Evolutionary conservation across 2,888 invertebrate genomes (phyloP).

Genomic region (Blastobasis lacticolella): DNA sequence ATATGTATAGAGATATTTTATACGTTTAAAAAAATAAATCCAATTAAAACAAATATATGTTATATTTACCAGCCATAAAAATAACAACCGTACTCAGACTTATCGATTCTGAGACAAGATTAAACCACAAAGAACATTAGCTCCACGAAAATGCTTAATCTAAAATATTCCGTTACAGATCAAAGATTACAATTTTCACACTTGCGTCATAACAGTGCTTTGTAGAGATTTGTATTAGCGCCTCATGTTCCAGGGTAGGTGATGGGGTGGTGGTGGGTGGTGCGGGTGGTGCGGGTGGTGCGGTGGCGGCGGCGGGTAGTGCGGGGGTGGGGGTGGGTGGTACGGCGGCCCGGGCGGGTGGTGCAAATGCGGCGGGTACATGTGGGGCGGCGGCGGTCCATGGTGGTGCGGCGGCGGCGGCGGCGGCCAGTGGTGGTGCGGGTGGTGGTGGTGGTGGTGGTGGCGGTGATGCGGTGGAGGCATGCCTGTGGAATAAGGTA

Average conservation of each 20-base stretch:
- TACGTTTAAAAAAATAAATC: background rate
- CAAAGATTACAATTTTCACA: too few relatives aligned
- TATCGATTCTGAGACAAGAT: background rate
- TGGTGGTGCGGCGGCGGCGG: conserved; percentile 10
- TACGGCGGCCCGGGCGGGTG: conserved; percentile 1
- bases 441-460: conserved; percentile 16
- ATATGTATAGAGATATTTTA: too few relatives aligned
- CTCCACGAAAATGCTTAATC: background rate
- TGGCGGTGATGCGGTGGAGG: conserved; percentile 14
- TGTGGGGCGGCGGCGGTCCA: conserved; percentile 1
- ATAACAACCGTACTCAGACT: background rate
- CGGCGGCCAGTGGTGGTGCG: conserved; percentile 11
- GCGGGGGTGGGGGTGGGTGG: conserved; percentile 6
- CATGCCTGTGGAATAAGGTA: too few relatives aligned
- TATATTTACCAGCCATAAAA: background rate
- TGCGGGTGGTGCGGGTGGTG: conserved; percentile 13
- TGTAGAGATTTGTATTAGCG: conserved; percentile 2
- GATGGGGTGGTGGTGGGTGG: conserved; percentile 7
- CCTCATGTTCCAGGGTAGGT: conserved; percentile 2
- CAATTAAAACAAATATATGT: background rate
- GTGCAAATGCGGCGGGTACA: conserved; percentile 2
- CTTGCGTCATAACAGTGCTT: background rate
- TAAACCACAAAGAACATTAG: background rate
- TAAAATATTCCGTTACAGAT: too few relatives aligned
- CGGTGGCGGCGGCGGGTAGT: conserved; percentile 13